Conservation (phyloP, 2,797 vertebrate genomes). For the Oceanodroma leucorhoa region DNA sequence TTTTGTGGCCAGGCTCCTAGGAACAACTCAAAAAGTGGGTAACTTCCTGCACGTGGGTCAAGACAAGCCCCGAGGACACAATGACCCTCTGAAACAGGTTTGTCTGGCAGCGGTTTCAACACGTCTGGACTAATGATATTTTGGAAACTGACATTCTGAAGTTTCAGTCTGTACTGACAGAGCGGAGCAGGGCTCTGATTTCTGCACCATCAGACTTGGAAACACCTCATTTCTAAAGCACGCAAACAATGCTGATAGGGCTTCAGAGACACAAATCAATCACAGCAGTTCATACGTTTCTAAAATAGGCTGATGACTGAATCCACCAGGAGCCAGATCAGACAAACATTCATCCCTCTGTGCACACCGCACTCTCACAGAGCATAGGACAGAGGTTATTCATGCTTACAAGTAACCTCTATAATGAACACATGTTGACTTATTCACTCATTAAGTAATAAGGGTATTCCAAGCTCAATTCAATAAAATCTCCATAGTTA, state of each 20-base stretch:
- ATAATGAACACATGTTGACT: neutral
- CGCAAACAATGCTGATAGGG: neutral
- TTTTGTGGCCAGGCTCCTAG: neutral
- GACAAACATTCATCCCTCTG: neutral
- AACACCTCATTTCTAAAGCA: neutral
- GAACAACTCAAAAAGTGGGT: neutral
- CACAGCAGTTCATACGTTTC: neutral
- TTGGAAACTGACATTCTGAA: neutral
- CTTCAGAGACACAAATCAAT: neutral
- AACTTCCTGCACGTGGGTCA: fast-evolving
- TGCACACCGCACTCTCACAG: neutral
- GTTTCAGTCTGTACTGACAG: neutral
- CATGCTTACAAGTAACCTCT: neutral
- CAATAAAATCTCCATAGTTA: neutral
- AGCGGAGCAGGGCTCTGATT: neutral
- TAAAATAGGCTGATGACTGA: neutral
- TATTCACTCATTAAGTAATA: neutral
- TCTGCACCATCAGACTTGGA: neutral
- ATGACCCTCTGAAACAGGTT: neutral
- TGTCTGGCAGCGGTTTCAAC: neutral
- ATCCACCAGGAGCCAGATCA: neutral
- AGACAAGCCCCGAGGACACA: neutral
- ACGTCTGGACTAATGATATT: neutral
- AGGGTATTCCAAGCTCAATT: neutral
- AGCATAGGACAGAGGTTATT: neutral